Conservation (phyloP, 1,140 invertebrate species). For the Neodiprion pinetum region DNA sequence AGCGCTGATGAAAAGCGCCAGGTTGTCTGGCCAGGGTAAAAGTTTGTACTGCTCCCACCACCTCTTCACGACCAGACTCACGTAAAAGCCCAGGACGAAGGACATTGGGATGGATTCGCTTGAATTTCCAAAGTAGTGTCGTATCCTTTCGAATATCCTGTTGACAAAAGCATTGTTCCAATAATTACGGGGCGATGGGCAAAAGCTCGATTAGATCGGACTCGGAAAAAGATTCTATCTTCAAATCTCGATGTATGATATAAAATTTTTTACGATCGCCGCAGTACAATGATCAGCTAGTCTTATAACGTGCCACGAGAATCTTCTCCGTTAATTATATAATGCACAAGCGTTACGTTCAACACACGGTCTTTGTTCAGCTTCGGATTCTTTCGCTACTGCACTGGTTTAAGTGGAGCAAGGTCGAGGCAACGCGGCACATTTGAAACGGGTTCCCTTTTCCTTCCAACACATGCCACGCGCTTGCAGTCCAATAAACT, state of each 20-base stretch:
- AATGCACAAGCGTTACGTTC: too few relatives aligned
- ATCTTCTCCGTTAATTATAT: too few relatives aligned
- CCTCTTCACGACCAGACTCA: slow-evolving; percentile 86
- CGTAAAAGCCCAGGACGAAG: slow-evolving; percentile 94
- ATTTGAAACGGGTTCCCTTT: slow-evolving; percentile 22
- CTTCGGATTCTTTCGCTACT: too few relatives aligned
- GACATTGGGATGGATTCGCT: slow-evolving; percentile 90
- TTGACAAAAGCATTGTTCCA: slow-evolving; percentile 42
- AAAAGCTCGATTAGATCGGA: neutral
- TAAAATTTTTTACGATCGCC: neutral
- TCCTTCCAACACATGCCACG: neutral
- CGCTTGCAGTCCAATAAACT: too few relatives aligned
- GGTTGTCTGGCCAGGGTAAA: slow-evolving; percentile 89
- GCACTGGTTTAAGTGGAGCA: slow-evolving; percentile 21
- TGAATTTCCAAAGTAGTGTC: slow-evolving; percentile 80
- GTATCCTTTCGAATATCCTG: slow-evolving; percentile 83
- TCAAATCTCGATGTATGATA: slow-evolving; percentile 24
- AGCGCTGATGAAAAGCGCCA: slow-evolving; percentile 88
- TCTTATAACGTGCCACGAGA: too few relatives aligned
- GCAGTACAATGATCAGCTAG: neutral
- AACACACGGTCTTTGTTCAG: too few relatives aligned
- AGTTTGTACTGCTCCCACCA: slow-evolving; percentile 94
- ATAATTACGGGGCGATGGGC: neutral
- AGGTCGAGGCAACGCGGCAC: slow-evolving; percentile 38
- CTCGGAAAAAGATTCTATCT: neutral